Evolutionary conservation across 2,888 invertebrate species (phyloP).

Genomic region (Euclidia mi): DNA sequence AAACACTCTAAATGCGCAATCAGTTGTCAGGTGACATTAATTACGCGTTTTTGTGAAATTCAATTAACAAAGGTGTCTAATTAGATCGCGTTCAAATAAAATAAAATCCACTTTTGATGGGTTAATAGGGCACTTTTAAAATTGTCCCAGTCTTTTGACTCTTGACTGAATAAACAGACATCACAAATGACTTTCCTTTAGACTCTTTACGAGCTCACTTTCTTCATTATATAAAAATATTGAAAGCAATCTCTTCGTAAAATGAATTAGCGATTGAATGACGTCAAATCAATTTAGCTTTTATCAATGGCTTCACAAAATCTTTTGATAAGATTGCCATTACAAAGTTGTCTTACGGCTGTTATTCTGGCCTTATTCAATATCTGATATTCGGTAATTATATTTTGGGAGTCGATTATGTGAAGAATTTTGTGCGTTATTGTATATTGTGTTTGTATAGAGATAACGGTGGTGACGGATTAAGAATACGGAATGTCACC

Average conservation of each 20-base stretch:
- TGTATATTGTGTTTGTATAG: neutral
- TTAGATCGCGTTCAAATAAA: neutral
- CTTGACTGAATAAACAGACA: constrained; percentile 43
- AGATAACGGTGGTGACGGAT: no score
- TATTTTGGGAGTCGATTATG: neutral
- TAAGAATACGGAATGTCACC: no score
- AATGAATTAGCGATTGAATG: constrained; percentile 47
- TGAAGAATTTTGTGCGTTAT: neutral
- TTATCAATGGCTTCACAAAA: constrained; percentile 40
- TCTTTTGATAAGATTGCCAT: constrained; percentile 46
- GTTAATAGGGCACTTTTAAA: constrained; percentile 16
- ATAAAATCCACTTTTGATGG: neutral
- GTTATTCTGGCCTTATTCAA: constrained; percentile 31
- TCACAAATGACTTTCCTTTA: constrained; percentile 40
- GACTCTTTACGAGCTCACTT: constrained; percentile 17
- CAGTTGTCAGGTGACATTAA: no score
- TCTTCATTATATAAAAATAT: constrained; percentile 38
- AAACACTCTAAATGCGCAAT: no score
- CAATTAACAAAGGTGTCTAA: constrained; percentile 1
- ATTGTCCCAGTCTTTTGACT: constrained; percentile 34
- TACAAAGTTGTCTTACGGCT: constrained; percentile 33
- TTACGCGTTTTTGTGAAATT: no score
- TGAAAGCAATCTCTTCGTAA: constrained; percentile 44
- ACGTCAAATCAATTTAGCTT: constrained; percentile 51
- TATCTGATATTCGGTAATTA: constrained; percentile 21